A percentile compares a stretch with the other conserved stretches of the same genome.
Evolutionary conservation across 2,888 invertebrate species (phyloP).

Genomic region (Chelonus formosanus): DNA sequence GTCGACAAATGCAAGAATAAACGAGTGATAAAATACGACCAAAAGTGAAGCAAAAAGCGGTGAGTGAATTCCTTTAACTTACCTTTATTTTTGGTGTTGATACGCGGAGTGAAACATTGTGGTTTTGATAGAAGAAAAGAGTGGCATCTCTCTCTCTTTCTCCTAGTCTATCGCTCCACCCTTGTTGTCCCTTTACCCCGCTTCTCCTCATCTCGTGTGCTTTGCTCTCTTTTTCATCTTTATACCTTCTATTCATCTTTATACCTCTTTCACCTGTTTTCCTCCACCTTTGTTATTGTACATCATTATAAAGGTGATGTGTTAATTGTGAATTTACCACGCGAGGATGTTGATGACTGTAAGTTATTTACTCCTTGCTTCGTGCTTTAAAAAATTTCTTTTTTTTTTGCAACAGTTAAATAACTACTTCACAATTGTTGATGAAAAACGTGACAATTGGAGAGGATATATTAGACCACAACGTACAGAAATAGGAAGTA

Average conservation of each 20-base stretch:
- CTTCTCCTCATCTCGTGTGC: constrained; percentile 9
- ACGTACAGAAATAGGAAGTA: no score
- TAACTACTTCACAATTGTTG: no score
- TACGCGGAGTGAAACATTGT: constrained; percentile 16
- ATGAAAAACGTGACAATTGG: no score
- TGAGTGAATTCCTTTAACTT: constrained; percentile 32
- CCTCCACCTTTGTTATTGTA: constrained; percentile 41
- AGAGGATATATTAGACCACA: no score
- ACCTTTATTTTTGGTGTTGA: constrained; percentile 15
- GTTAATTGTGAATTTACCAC: constrained; percentile 40
- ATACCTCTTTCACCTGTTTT: constrained; percentile 16
- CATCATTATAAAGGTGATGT: constrained; percentile 41
- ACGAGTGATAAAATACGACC: constrained; percentile 24
- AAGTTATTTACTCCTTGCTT: constrained; percentile 32
- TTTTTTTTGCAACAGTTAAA: constrained; percentile 23
- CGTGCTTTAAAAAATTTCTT: constrained; percentile 9
- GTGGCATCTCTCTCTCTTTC: constrained; percentile 28
- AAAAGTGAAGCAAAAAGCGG: constrained; percentile 30
- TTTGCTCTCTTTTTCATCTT: constrained; percentile 29
- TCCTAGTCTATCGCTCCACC: constrained; percentile 39
- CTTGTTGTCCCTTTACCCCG: constrained; percentile 32
- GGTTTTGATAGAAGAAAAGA: constrained; percentile 11
- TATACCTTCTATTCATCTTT: no score
- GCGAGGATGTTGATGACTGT: constrained; percentile 43
- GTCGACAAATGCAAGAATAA: constrained; percentile 31